Evolutionary conservation across 2,888 invertebrate genomes (phyloP).

Genomic region (Pachliopta kotzebuea): DNA sequence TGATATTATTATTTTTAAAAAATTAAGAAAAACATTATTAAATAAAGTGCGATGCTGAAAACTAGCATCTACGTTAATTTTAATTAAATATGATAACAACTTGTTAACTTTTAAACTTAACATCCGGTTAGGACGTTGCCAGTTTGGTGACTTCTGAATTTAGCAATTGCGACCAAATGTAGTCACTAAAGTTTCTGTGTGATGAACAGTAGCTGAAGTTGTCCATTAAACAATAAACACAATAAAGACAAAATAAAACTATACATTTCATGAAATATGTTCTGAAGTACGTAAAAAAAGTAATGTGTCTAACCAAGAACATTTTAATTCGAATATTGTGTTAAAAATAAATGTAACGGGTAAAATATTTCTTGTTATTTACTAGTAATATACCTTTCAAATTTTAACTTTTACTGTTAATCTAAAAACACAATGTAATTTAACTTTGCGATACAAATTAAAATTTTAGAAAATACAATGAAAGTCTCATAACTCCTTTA

Average conservation of each 20-base stretch:
- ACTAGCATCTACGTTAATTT: background rate
- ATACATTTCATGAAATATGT: background rate
- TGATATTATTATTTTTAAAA: background rate
- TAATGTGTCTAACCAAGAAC: background rate
- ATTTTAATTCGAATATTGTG: too few relatives aligned
- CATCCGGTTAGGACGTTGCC: slow-evolving; percentile 68
- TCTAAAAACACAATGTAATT: background rate
- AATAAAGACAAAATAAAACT: background rate
- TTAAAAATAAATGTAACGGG: too few relatives aligned
- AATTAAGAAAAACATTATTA: background rate
- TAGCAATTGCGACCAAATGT: slow-evolving; percentile 48
- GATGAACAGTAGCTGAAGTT: slow-evolving; percentile 42
- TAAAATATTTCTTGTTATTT: background rate
- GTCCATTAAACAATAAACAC: background rate
- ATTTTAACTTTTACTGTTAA: background rate
- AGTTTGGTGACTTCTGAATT: slow-evolving; percentile 76
- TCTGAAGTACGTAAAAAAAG: background rate
- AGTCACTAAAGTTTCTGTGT: slow-evolving; percentile 21
- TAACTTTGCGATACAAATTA: background rate
- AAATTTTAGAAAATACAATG: background rate
- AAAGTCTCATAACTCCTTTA: background rate
- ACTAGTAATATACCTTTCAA: background rate
- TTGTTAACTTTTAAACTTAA: slow-evolving; percentile 39
- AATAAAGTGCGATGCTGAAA: background rate
- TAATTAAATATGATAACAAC: slow-evolving; percentile 28